phyloP scores from a whole-genome alignment of 1,140 invertebrate genomes.

The Acyrthosiphon pisum region DNA sequence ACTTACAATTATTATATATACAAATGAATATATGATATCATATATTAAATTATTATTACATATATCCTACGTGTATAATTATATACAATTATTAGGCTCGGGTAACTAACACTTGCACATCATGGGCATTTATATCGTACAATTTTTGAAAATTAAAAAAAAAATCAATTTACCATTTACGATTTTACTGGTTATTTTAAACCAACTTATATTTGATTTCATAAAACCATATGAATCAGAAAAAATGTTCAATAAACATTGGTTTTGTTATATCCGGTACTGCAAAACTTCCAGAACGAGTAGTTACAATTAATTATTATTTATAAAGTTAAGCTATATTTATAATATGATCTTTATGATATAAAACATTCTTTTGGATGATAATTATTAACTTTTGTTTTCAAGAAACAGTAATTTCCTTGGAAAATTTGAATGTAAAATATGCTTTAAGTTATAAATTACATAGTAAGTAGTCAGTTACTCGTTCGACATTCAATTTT shows the following conservation, averaged over 20 bases:
- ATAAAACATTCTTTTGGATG: too few species aligned
- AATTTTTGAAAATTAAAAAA: background rate
- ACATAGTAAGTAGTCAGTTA: too few species aligned
- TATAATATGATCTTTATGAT: too few species aligned
- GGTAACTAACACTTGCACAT: background rate
- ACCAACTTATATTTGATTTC: background rate
- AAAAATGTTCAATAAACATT: too few species aligned
- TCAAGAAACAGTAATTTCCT: too few species aligned
- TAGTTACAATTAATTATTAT: background rate
- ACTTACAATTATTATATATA: slow-evolving; percentile 18
- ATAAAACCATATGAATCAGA: background rate
- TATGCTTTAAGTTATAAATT: too few species aligned
- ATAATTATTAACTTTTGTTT: too few species aligned
- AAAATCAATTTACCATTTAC: background rate
- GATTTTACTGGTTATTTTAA: background rate
- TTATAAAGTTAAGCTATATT: background rate
- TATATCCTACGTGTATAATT: background rate
- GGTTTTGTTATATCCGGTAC: background rate
- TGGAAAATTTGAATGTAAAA: too few species aligned
- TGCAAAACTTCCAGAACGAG: background rate
- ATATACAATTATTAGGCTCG: background rate
- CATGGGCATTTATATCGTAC: background rate
- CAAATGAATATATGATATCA: too few species aligned
- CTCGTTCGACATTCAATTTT: too few species aligned
- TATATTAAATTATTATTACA: background rate